These are phyloP conservation scores for Teleogryllus oceanicus DNA, from an alignment of 2,888 invertebrate species.

Conservation along the genomic window DNA sequence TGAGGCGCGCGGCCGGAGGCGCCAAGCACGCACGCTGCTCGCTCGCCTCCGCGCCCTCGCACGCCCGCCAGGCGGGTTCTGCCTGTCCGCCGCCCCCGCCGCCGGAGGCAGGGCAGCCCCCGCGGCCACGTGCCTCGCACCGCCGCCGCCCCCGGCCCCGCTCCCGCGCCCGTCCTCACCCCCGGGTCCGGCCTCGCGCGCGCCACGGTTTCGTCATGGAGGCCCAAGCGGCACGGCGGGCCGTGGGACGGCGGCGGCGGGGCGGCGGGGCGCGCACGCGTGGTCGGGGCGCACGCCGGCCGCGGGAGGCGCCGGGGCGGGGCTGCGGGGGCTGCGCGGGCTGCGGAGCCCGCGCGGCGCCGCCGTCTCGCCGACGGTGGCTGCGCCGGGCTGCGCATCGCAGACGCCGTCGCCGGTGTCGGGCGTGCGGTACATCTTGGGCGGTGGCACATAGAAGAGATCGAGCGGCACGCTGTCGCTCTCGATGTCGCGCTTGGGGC, in stretches of 20 bases:
- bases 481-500: background rate
- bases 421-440: slow-evolving; percentile 18
- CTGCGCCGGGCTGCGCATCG: background rate
- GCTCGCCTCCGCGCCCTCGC: background rate
- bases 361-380: background rate
- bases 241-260: background rate
- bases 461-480: background rate
- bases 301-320: background rate
- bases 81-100: background rate
- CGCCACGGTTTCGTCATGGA: background rate
- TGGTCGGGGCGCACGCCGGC: background rate
- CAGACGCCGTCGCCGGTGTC: background rate
- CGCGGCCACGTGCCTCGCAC: background rate
- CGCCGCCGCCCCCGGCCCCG: background rate
- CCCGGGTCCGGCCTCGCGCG: background rate
- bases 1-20: background rate
- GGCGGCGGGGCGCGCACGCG: background rate
- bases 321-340: background rate
- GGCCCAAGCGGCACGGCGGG: background rate
- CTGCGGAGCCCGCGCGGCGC: background rate
- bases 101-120: background rate
- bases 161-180: background rate
- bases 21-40: background rate
- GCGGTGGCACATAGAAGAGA: background rate
- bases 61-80: background rate